Conservation (phyloP, 2,113 vertebrate species). For the Strix aluco region DNA sequence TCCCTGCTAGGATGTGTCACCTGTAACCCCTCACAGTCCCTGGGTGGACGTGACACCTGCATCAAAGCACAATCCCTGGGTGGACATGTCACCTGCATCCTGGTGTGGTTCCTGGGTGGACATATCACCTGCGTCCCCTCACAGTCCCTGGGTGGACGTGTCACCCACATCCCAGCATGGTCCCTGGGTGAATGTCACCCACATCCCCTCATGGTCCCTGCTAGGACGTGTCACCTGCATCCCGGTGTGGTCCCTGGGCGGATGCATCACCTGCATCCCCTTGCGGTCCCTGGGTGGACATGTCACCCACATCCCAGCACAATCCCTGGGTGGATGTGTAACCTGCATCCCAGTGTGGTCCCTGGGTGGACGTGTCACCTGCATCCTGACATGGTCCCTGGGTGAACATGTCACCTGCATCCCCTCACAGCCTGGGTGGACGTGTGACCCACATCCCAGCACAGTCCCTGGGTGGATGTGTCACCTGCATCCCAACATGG, state of each 20-base stretch:
- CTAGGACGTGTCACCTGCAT: neutral
- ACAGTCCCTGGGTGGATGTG: neutral
- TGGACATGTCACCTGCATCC: neutral
- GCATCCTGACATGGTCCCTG: rapidly evolving
- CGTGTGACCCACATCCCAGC: neutral
- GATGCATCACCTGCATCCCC: rapidly evolving
- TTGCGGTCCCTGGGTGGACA: rapidly evolving
- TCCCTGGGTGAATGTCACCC: neutral
- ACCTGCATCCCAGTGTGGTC: no score
- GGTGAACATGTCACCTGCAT: no score
- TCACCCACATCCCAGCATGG: neutral
- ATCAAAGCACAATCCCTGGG: neutral
- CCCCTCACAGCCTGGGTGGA: neutral
- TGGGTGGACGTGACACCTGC: neutral
- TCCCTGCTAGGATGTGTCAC: neutral
- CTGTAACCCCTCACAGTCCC: neutral
- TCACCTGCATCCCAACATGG: neutral
- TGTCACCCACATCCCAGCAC: neutral
- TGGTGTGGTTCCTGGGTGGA: neutral
- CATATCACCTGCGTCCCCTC: neutral
- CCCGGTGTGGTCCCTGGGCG: no score
- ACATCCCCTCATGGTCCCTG: rapidly evolving
- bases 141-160: neutral
- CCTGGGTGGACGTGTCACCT: neutral
- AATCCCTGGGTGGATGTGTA: neutral